Base-by-base conservation (phyloP, 2,888 invertebrate species). In the Zeuzera pyrina region DNA sequence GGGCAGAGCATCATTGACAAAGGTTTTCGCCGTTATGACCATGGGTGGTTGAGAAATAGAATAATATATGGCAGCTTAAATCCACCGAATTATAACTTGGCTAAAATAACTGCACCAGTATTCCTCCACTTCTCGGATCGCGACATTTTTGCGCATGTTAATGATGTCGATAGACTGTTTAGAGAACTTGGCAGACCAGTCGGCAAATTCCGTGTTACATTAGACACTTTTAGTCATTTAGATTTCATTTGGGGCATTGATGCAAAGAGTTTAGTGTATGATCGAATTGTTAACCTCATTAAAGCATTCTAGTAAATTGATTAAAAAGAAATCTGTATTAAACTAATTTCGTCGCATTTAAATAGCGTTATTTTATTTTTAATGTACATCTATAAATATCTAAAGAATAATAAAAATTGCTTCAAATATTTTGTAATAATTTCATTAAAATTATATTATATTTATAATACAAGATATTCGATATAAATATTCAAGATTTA, bases 161-260 rank as follows among this genome's bases (percentile, higher is more conserved):
- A 39, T 1, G 90, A 90, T 50, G 86, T 89, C 2, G 71, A 85
- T 33, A 73, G 70, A 35, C 56, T 90, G 14, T 84, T 78, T 23
- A 59, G 52, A 7, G 74, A 77, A 56, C 78, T 85, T 39, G 87
- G 84, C 34, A 87, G 79, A 45, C 69, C 85, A 25, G 76, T 86
- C 2, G 86, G 85, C 8, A 77, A 85, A 39, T 87, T 86, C 61
- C 62, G 83, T 26, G 83, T 91, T 6, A 79, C 86, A 0, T 66
- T 85, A 49, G 49, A 68, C 2, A 64, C 67, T 3, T 91, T 90
- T 49, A 90, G 87, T 53, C 91, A 92, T 56, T 53, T 91, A 38
- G 91, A 92, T 54, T 91, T 90, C 53, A 67, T 89, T 41, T 90
- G 88, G 87, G 91, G 86, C 8, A 86, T 85, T 8, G 81, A 89